Evolutionary conservation across 92 coral and sea anemone genomes (phyloP), one percentile per base, ranked within the genome.

Genomic region (Porites divaricata): DNA sequence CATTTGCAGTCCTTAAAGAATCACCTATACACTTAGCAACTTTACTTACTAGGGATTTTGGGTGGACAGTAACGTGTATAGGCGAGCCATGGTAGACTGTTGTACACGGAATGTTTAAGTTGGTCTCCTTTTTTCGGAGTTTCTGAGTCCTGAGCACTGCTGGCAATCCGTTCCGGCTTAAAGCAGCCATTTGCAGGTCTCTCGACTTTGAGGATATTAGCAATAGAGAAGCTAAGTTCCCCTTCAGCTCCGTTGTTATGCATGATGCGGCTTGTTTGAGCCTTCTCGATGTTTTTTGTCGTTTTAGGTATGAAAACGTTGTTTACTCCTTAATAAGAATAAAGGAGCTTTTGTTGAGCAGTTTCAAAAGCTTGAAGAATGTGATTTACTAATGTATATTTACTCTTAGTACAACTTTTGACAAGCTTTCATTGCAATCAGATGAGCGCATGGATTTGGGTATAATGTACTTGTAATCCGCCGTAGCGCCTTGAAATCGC

Each of bases 1-100:
- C 7, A 35, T 35, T 4, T 35, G 45, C 45, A 35, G 45, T 35
- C 45, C 45, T 35, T 35, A 35, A 35, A 35, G 45, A 35, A 35
- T 35, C 45, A 35, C 45, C 7, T 4, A 54, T 11, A 15, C 50
- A 25, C 0, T 9, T 64, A 6, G 25, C 41, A 24, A 16, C 9
- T 25, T 10, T 25, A 91, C 99, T 97, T 95, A 97, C 99, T 90
- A 76, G 98, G 99, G 54, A 95, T 89, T 86, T 95, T 97, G 15
- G 99, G 99, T 9, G 99, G 99, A 59, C 91, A 93, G 62, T 97
- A 97, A 10, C 99, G 90, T 6, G 99, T 95, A 68, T 90, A 97
- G 6, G 94, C 94, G 24, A 97, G 74, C 99, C 99, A 97, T 1
- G 98, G 98, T 45, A 94, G 81, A 17, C 20, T 35, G 15, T 22